These are phyloP conservation scores for Cyprinodon diabolis DNA, from an alignment of 2,797 vertebrate genomes.

Conservation along the genomic window DNA sequence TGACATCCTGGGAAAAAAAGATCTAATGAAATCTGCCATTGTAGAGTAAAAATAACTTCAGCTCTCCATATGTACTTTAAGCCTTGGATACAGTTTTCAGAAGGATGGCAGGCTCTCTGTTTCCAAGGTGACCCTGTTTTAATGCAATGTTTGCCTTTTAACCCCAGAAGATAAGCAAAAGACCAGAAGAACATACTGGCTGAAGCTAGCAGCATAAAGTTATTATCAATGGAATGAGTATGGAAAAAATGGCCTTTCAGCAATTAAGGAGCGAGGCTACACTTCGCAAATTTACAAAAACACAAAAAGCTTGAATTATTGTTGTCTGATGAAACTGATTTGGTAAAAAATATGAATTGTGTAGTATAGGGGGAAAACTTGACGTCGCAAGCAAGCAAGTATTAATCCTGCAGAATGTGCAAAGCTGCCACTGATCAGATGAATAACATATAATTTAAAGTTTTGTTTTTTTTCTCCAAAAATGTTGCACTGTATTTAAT, in stretches of 20 bases:
- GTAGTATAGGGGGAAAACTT: not conserved
- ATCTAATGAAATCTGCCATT: not conserved
- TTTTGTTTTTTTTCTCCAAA: too few species aligned
- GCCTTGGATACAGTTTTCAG: not conserved
- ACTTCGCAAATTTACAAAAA: not conserved
- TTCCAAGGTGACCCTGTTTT: not conserved
- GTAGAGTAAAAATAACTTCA: not conserved
- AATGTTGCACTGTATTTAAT: too few species aligned
- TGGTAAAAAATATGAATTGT: not conserved
- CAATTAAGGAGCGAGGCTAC: not conserved
- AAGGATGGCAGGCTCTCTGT: not conserved
- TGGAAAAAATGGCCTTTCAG: not conserved
- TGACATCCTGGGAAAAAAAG: not conserved
- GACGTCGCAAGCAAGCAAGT: too few species aligned
- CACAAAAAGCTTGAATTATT: not conserved
- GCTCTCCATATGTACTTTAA: not conserved
- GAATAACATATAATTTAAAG: too few species aligned
- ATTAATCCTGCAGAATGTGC: not conserved
- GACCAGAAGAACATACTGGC: not conserved
- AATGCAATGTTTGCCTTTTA: not conserved
- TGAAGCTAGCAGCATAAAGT: not conserved
- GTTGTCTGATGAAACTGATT: not conserved
- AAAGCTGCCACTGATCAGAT: not conserved
- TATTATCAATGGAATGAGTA: not conserved
- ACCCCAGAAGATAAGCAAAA: not conserved